Evolutionary conservation across 2,888 invertebrate species (phyloP).

Genomic region (Synanthedon andrenaeformis): DNA sequence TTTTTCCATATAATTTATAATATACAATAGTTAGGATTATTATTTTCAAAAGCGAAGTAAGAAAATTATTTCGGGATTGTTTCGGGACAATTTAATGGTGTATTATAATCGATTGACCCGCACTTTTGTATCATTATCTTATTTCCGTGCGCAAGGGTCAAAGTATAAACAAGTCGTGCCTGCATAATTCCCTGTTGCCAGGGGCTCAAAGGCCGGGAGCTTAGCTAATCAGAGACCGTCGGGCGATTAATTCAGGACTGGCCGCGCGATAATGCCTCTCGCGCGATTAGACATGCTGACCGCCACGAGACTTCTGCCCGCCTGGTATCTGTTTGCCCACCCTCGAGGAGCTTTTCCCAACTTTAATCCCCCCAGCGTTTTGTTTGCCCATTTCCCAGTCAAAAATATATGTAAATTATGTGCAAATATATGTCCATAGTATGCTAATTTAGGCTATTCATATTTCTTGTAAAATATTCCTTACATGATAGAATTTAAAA

Average conservation of each 20-base stretch:
- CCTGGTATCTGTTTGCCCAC: conserved; percentile 27
- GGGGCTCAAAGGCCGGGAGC: conserved; percentile 51
- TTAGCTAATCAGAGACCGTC: conserved; percentile 61
- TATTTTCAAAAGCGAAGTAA: too few relatives aligned
- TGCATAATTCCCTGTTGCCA: conserved; percentile 52
- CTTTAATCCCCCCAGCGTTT: conserved; percentile 12
- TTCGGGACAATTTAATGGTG: too few relatives aligned
- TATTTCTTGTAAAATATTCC: too few relatives aligned
- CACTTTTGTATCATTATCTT: conserved; percentile 17
- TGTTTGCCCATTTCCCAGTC: neutral
- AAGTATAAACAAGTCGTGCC: conserved; percentile 40
- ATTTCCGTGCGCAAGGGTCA: conserved; percentile 24
- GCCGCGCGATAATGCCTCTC: conserved; percentile 60
- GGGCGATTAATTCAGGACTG: conserved; percentile 55
- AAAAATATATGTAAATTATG: neutral
- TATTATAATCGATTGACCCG: neutral
- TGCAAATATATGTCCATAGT: neutral
- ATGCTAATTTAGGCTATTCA: neutral
- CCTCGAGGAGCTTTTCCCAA: neutral
- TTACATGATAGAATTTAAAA: too few relatives aligned
- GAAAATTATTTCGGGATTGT: too few relatives aligned
- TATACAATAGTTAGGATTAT: too few relatives aligned
- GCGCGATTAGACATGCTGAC: conserved; percentile 63
- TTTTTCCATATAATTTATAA: too few relatives aligned
- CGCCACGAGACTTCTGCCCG: conserved; percentile 42